Base-by-base conservation (phyloP, 2,113 vertebrate species). In the Odontophorus gujanensis region DNA sequence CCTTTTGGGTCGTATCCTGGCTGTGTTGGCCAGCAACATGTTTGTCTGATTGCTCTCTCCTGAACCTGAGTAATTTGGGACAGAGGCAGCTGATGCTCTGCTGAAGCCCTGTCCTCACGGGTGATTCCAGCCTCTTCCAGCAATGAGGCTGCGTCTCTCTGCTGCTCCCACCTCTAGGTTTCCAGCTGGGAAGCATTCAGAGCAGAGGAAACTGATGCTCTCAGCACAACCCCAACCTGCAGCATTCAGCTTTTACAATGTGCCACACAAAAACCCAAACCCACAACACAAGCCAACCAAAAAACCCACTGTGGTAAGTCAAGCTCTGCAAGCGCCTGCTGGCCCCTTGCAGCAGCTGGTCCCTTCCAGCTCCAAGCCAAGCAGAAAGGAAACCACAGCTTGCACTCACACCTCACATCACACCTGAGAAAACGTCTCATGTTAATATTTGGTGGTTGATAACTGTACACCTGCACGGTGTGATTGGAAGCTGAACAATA, bases 121-220 rank as follows among this genome's bases (percentile, higher is more conserved):
- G 17, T 26, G 24, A 50, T 69, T 26, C 47, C 25, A 16, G n/a
- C n/a, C 38, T 20, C 7, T 30, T 67, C 45, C 22, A 7, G 1
- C 1, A 4, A 55, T 13, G 7, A 1, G 0, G 51, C 45, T 48
- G 51, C 28, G 16, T 30, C 42, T 7, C 2, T 1, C 1, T 6
- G 30, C 17, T 81, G 30, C 55, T 34, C 24, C 4, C 26, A 6
- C 38, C 40, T 51, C 36, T 8, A 1, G 28, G 38, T 69, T n/a
- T 84, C 48, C 48, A 0, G 4, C 16, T 2, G 3, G 69, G 59
- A 92, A 69, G 68, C 6, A 12, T 38, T 38, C 36, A 62, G 14
- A 6, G 14, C 22, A 7, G n/a, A 61, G 22, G 59, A 25, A 32
- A 7, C 13, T 6, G 59, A 24, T 62, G 36, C 63, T 72, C 72